Conservation (phyloP, 1,140 invertebrate genomes). For the Meloidogyne hapla region DNA sequence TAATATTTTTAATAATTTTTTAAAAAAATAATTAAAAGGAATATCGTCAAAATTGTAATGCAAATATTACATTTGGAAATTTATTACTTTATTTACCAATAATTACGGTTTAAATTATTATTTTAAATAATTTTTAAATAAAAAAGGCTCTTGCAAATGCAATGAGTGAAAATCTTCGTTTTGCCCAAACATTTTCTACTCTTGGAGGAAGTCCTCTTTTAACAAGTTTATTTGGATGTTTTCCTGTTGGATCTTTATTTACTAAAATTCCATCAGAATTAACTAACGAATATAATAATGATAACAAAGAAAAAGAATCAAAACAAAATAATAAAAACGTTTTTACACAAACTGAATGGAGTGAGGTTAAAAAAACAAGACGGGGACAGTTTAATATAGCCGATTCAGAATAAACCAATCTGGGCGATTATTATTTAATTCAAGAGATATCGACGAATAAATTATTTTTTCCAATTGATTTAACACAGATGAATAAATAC, state of each 20-base stretch:
- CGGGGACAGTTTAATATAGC: too few relatives aligned
- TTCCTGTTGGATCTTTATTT: slow-evolving; percentile 61
- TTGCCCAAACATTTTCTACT: slow-evolving; percentile 59
- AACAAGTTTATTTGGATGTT: slow-evolving; percentile 61
- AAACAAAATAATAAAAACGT: neutral
- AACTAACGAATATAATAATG: neutral
- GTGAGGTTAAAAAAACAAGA: neutral
- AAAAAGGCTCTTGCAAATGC: slow-evolving; percentile 51
- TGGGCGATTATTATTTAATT: too few relatives aligned
- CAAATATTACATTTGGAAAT: slow-evolving; percentile 44
- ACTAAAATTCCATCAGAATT: slow-evolving; percentile 8
- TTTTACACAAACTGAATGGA: slow-evolving; percentile 16
- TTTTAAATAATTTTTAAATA: slow-evolving; percentile 11
- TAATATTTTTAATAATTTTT: slow-evolving; percentile 1
- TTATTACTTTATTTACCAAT: slow-evolving; percentile 48
- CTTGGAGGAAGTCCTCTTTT: slow-evolving; percentile 55
- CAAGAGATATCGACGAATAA: too few relatives aligned
- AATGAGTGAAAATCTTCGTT: slow-evolving; percentile 60
- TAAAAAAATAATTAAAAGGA: slow-evolving; percentile 31
- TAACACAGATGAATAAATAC: too few relatives aligned
- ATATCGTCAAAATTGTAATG: slow-evolving; percentile 27
- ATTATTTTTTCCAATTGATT: too few relatives aligned
- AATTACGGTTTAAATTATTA: slow-evolving; percentile 32
- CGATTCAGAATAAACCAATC: too few relatives aligned
- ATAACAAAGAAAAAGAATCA: neutral